Conservation (phyloP, 1,140 invertebrate genomes). For the Antheraea pernyi region DNA sequence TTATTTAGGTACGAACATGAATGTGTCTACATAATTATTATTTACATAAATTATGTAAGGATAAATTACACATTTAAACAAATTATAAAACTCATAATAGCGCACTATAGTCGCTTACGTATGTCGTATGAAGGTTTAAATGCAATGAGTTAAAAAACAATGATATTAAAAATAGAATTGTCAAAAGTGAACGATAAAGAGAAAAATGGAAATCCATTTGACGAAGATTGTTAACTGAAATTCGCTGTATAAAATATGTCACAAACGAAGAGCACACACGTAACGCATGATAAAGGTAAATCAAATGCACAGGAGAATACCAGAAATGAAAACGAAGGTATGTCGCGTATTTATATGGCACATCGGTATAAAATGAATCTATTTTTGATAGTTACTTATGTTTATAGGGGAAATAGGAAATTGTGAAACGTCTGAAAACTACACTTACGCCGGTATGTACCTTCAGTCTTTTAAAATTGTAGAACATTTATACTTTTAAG, state of each 20-base stretch:
- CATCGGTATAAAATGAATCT: background rate
- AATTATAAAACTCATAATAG: too few species aligned
- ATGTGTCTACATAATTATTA: too few species aligned
- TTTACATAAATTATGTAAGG: too few species aligned
- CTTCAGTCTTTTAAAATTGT: background rate
- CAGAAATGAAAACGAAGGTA: constrained; percentile 53
- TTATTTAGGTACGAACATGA: too few species aligned
- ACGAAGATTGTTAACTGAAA: constrained; percentile 70
- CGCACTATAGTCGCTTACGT: too few species aligned
- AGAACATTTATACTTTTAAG: too few species aligned
- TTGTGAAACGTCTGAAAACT: constrained; percentile 50
- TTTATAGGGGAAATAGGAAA: constrained; percentile 50
- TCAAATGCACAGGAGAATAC: constrained; percentile 39
- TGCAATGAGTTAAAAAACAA: constrained; percentile 3
- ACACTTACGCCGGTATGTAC: constrained; percentile 62
- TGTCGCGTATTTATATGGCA: background rate
- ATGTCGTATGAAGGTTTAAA: background rate
- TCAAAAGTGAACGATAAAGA: constrained; percentile 45
- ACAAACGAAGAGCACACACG: constrained; percentile 64
- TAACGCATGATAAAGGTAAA: constrained; percentile 61
- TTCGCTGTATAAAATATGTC: constrained; percentile 75
- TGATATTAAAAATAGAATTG: constrained; percentile 60
- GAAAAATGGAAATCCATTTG: constrained; percentile 72
- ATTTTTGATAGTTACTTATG: constrained; percentile 21
- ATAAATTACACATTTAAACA: too few species aligned